Percentiles rank a stretch among this genome's conserved stretches.
These are phyloP conservation scores for Xiphophorus birchmanni DNA, from an alignment of 2,797 vertebrate species.

Conservation along the genomic window DNA sequence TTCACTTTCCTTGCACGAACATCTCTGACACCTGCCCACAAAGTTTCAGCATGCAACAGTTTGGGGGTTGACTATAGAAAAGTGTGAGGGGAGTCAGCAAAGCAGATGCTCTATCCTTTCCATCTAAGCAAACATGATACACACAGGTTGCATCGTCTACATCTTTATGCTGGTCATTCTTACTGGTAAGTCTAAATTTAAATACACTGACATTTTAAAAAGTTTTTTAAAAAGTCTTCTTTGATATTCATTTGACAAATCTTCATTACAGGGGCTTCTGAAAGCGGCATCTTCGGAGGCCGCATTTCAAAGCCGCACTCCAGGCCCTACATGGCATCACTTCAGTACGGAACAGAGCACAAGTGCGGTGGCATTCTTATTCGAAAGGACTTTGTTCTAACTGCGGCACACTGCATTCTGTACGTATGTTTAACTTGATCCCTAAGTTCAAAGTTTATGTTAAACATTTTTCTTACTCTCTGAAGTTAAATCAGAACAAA, in stretches of 20 bases:
- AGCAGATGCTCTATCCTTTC: neutral
- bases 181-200: conserved; percentile 54
- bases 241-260: neutral
- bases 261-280: conserved; percentile 57
- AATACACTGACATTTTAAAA: neutral
- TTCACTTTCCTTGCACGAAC: neutral
- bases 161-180: conserved; percentile 36
- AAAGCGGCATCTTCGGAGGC: conserved; percentile 69
- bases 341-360: conserved; percentile 30
- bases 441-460: neutral
- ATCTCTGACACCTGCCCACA: conserved; percentile 38
- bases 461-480: too few species aligned
- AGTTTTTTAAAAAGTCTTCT: neutral
- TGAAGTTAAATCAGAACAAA: too few species aligned
- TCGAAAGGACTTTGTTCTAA: conserved; percentile 72
- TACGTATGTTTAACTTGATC: conserved; percentile 33
- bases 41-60: conserved; percentile 40
- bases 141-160: neutral
- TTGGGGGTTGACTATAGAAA: conserved; percentile 7
- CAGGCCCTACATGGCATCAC: conserved; percentile 78
- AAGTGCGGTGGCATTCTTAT: conserved; percentile 75
- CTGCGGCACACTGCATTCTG: conserved; percentile 70
- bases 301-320: conserved; percentile 69
- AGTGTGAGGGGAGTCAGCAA: too few species aligned
- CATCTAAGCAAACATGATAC: conserved; percentile 30